Base-by-base conservation (phyloP, 2,113 vertebrate species). In the cat (Felis catus) region DNA sequence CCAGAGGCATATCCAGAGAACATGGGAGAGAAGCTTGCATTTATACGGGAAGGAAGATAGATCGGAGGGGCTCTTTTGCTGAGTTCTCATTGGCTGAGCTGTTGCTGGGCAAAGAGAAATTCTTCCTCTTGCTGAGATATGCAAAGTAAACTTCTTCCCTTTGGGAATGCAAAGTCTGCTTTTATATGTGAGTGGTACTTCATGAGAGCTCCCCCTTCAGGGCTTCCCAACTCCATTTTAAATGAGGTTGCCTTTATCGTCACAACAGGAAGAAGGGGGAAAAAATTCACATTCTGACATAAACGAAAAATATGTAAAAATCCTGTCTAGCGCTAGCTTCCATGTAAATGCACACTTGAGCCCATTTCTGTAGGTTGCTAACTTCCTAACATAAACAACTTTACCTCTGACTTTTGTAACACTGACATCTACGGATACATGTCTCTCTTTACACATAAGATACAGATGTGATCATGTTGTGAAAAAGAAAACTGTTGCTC, bases 391-490 rank as follows among this genome's bases (percentile, higher is more conserved):
- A 71, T 86, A 78, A 95, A 87, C 23, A 65, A 71, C 16, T 78
- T 91, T 83, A 91, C 86, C 36, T 91, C n/a, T 96, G 91, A 88
- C 68, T 91, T 97, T 71, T 93, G 51, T 81, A 83, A 87, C 36
- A 88, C 90, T 91, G 81, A 90, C 81, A 78, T 88, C 61, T 95
- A 65, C 45, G 73, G 81, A 83, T 93, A 33, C 7, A 4, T 68
- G 53, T 36, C 45, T 95, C 61, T 31, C 13, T 16, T 86, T 79
- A 82, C 27, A 63, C 25, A 80, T 93, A 85, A 76, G 33, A 79
- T 48, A 15, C 5, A 33, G 9, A 53, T 29, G 36, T 10, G 55
- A 81, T 70, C 41, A 53, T 36, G 16, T 29, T 95, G 36, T 81
- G 45, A 10, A 31, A 36, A 71, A 66, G 48, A 71, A 21, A 55